phyloP scores from a whole-genome alignment of 2,113 vertebrate genomes.

The Anarhynchus alexandrinus region DNA sequence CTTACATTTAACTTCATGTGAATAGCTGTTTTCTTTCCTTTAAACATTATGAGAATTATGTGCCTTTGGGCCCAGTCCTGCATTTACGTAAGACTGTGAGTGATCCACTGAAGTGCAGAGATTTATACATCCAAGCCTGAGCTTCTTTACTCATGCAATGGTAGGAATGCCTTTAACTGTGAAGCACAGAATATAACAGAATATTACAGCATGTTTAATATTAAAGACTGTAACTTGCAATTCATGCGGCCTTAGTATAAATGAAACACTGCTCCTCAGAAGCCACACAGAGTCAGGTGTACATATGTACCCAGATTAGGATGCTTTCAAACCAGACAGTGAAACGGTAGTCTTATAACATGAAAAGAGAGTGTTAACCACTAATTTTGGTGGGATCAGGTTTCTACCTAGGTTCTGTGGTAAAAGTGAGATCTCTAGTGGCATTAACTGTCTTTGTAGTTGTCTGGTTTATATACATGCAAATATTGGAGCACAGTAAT shows the following conservation, averaged over 20 bases:
- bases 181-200: not conserved
- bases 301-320: not conserved
- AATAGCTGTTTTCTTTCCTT: not conserved
- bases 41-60: not conserved
- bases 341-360: not conserved
- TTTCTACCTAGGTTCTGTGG: not conserved
- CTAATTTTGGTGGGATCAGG: not conserved
- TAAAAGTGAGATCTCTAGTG: not conserved
- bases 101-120: not conserved
- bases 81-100: not conserved
- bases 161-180: not conserved
- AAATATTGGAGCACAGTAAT: not conserved
- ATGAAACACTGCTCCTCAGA: not conserved
- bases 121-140: not conserved
- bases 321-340: not conserved
- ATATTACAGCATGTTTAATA: not conserved
- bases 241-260: not conserved
- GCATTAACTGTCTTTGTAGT: not conserved
- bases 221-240: not conserved
- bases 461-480: not conserved
- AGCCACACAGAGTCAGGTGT: not conserved
- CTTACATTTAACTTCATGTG: not conserved
- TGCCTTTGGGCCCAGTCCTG: not conserved
- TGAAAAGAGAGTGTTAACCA: not conserved
- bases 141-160: not conserved